phyloP scores from a whole-genome alignment of 2,888 invertebrate genomes.

The Netelia virgata region DNA sequence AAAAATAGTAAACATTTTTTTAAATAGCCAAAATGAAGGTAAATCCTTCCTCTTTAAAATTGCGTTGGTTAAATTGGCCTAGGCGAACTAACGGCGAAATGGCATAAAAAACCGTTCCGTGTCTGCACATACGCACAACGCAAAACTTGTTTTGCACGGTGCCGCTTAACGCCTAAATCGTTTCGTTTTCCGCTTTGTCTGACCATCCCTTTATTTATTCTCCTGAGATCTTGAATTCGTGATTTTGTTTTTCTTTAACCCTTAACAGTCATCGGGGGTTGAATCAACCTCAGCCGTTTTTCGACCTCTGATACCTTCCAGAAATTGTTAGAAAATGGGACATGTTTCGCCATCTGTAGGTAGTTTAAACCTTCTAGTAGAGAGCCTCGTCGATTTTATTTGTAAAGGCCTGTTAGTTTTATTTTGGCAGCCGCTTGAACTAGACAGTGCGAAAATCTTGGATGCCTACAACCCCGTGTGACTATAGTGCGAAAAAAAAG shows the following conservation, averaged over 20 bases:
- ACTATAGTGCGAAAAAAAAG: not conserved
- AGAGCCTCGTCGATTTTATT: constrained; percentile 15
- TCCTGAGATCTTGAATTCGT: constrained; percentile 4
- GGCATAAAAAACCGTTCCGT: too few relatives aligned
- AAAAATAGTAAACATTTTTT: too few relatives aligned
- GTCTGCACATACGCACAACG: constrained; percentile 52
- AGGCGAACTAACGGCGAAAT: too few relatives aligned
- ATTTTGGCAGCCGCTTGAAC: constrained; percentile 7
- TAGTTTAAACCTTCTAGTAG: constrained; percentile 11
- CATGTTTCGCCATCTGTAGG: too few relatives aligned
- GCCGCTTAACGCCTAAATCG: constrained; percentile 48
- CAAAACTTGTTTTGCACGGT: constrained; percentile 61
- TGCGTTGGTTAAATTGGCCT: too few relatives aligned
- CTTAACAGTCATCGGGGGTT: not conserved
- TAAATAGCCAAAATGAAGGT: too few relatives aligned
- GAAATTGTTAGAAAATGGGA: not conserved
- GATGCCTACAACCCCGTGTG: too few relatives aligned
- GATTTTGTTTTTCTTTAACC: not conserved
- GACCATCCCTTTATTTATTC: constrained; percentile 51
- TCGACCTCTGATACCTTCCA: not conserved
- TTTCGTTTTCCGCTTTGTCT: constrained; percentile 40
- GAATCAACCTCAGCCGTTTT: not conserved
- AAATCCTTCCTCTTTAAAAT: too few relatives aligned
- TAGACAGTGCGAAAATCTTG: not conserved
- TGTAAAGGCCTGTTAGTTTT: constrained; percentile 21